Conservation (phyloP, 2,797 vertebrate genomes). For the Cyprinella venusta region DNA sequence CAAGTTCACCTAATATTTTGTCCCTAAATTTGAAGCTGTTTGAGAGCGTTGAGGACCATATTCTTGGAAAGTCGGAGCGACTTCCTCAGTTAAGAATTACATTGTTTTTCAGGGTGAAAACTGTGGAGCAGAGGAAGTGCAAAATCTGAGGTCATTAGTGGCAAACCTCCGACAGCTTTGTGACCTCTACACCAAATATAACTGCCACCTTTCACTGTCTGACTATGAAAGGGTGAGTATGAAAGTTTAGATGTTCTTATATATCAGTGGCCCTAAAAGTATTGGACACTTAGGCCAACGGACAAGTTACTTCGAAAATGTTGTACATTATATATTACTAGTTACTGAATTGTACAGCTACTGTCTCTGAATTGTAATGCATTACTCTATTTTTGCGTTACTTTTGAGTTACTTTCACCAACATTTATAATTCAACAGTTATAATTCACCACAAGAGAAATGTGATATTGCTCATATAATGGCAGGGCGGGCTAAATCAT, state of each 20-base stretch:
- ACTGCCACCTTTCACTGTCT: slow-evolving; percentile 87
- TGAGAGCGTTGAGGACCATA: neutral
- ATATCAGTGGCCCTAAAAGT: neutral
- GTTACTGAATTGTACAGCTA: no score
- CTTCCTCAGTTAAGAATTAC: neutral
- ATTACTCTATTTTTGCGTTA: no score
- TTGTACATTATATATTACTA: no score
- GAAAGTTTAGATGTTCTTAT: neutral
- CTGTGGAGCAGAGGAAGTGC: slow-evolving; percentile 80
- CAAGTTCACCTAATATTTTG: neutral
- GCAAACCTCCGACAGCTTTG: slow-evolving; percentile 83
- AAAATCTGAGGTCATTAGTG: slow-evolving; percentile 83
- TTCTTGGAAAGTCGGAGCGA: neutral
- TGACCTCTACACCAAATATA: slow-evolving; percentile 88
- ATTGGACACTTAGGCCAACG: neutral
- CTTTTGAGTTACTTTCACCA: no score
- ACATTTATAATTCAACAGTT: neutral
- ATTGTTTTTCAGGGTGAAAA: slow-evolving; percentile 76
- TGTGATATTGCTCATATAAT: neutral
- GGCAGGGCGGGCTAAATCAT: neutral
- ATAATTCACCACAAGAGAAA: neutral
- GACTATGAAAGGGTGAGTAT: slow-evolving; percentile 90
- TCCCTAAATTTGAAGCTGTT: neutral
- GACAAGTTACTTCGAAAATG: no score
- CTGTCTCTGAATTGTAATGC: no score